Percentiles rank a stretch among this genome's conserved stretches.
These are phyloP conservation scores for Coregonus clupeaformis DNA, from an alignment of 2,113 vertebrate genomes.

Conservation along the genomic window DNA sequence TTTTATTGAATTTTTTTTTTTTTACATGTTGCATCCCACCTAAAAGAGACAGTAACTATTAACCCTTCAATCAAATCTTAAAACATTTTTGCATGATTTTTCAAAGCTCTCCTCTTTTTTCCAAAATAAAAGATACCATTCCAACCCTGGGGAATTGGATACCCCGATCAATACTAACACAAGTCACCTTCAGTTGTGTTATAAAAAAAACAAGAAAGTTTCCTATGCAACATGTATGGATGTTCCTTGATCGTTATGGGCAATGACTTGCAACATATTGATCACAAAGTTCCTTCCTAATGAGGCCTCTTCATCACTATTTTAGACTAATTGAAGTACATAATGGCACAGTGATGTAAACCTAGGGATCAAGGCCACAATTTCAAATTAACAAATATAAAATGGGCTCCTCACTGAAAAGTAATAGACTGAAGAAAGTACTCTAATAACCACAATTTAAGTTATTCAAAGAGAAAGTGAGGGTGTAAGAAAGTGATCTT, in stretches of 20 bases:
- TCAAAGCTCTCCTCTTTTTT: slow-evolving; percentile 46
- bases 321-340: not conserved
- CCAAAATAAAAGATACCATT: slow-evolving; percentile 9
- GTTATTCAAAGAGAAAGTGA: not conserved
- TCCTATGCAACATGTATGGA: slow-evolving; percentile 48
- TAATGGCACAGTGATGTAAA: not conserved
- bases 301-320: not conserved
- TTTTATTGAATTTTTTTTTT: slow-evolving; percentile 73
- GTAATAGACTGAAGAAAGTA: too few species aligned
- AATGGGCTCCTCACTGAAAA: not conserved
- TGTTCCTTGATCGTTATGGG: slow-evolving; percentile 40
- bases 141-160: not conserved
- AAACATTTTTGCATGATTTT: slow-evolving; percentile 91
- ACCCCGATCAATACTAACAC: slow-evolving; percentile 31
- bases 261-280: not conserved
- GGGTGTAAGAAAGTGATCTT: not conserved
- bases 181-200: slow-evolving; percentile 18
- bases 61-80: slow-evolving; percentile 78
- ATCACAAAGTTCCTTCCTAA: not conserved
- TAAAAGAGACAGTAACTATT: slow-evolving; percentile 82
- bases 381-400: not conserved
- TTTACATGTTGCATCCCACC: slow-evolving; percentile 94
- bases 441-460: slow-evolving; percentile 36
- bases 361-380: too few species aligned
- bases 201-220: slow-evolving; percentile 9